A percentile compares a stretch with the other conserved stretches of the same genome.
Conservation (phyloP, 1,140 invertebrate genomes). For the Aricia agestis region DNA sequence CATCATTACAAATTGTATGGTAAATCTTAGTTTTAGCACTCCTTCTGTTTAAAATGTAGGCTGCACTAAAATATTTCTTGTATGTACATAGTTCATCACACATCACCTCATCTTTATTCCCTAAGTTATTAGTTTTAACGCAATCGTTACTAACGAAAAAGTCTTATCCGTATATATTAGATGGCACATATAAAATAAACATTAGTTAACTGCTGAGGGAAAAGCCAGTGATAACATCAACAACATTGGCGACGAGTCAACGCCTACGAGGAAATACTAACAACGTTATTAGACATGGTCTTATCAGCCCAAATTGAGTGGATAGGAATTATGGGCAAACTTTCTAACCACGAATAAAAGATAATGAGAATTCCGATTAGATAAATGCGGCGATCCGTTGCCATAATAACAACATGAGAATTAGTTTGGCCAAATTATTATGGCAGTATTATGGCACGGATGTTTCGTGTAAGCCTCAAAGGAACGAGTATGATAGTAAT, state of each 20-base stretch:
- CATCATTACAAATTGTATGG: too few species aligned
- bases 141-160: too few species aligned
- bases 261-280: conserved; percentile 54
- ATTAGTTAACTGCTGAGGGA: conserved; percentile 17
- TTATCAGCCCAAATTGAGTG: conserved; percentile 70
- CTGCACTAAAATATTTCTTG: too few species aligned
- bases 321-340: conserved; percentile 67
- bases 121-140: too few species aligned
- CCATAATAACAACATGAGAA: conserved; percentile 15
- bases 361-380: conserved; percentile 68
- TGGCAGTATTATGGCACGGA: background rate
- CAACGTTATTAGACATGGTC: conserved; percentile 57
- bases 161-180: background rate
- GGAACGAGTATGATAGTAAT: background rate
- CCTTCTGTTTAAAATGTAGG: too few species aligned
- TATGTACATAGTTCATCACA: too few species aligned
- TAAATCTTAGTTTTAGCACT: too few species aligned
- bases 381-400: conserved; percentile 52
- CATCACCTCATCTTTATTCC: too few species aligned
- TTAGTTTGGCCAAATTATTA: background rate
- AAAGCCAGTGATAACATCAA: conserved; percentile 55
- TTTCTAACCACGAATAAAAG: conserved; percentile 63
- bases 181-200: conserved; percentile 18
- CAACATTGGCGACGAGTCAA: conserved; percentile 49
- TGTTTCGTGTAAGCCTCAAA: background rate